phyloP scores from a whole-genome alignment of 1,140 invertebrate genomes.

The Macrobrachium rosenbergii region DNA sequence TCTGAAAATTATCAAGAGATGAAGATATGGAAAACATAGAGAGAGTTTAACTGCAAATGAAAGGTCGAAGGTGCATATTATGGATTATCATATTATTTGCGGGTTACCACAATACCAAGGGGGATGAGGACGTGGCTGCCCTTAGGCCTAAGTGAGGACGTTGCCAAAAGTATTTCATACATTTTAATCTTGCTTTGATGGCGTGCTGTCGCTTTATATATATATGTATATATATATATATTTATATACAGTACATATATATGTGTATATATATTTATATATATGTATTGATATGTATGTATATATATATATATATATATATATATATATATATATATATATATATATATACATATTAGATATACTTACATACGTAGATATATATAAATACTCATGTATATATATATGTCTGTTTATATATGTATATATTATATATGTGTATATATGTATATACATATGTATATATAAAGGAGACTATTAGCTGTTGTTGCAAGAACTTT shows the following conservation, averaged over 20 bases:
- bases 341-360: not conserved
- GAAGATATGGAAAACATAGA: too few species aligned
- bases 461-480: not conserved
- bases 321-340: not conserved
- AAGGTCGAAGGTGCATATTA: too few species aligned
- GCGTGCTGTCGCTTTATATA: not conserved
- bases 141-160: not conserved
- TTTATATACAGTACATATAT: too few species aligned
- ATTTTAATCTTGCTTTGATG: not conserved
- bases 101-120: not conserved
- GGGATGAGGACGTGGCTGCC: not conserved
- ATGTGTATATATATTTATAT: too few species aligned
- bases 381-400: not conserved
- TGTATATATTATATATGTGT: not conserved
- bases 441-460: not conserved
- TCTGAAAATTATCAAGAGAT: too few species aligned
- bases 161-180: not conserved
- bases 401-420: not conserved
- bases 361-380: conserved; percentile 5
- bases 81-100: too few species aligned
- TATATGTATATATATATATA: not conserved
- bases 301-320: not conserved
- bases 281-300: not conserved
- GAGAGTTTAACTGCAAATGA: too few species aligned
- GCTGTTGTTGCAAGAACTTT: too few species aligned